phyloP scores from a whole-genome alignment of 2,888 invertebrate genomes.

The Brachyptera putata region DNA sequence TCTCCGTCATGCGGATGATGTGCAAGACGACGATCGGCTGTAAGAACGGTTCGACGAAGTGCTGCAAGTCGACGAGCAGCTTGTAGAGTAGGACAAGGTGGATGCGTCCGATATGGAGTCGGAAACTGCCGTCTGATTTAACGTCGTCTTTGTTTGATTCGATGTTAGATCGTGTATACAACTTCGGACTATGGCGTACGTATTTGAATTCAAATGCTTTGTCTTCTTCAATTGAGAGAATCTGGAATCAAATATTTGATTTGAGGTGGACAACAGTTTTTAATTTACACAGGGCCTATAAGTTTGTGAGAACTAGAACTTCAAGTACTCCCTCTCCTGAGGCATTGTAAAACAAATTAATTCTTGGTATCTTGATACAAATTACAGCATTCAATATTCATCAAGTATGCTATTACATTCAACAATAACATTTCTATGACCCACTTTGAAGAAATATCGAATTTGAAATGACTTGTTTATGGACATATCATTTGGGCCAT shows the following conservation, averaged over 20 bases:
- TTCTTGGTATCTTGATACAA: neutral
- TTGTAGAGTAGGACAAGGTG: constrained; percentile 66
- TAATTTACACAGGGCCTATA: no score
- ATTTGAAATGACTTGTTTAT: no score
- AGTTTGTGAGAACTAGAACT: no score
- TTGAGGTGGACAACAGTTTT: no score
- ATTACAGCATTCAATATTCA: neutral
- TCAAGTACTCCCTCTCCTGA: no score
- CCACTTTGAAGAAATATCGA: no score
- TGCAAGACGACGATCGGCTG: constrained; percentile 35
- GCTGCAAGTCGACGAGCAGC: constrained; percentile 59
- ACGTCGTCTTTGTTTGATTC: constrained; percentile 49
- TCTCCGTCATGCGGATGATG: neutral
- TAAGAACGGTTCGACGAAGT: constrained; percentile 55
- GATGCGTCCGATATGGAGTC: constrained; percentile 64
- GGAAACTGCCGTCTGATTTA: constrained; percentile 65
- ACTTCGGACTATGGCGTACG: constrained; percentile 60
- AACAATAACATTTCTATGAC: no score
- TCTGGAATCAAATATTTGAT: no score
- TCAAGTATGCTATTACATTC: no score
- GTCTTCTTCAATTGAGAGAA: constrained; percentile 73
- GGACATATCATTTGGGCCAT: no score
- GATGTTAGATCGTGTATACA: constrained; percentile 51
- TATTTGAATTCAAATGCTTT: constrained; percentile 75
- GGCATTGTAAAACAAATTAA: neutral